phyloP scores from a whole-genome alignment of 2,888 invertebrate genomes.

The Sesamia inferens region DNA sequence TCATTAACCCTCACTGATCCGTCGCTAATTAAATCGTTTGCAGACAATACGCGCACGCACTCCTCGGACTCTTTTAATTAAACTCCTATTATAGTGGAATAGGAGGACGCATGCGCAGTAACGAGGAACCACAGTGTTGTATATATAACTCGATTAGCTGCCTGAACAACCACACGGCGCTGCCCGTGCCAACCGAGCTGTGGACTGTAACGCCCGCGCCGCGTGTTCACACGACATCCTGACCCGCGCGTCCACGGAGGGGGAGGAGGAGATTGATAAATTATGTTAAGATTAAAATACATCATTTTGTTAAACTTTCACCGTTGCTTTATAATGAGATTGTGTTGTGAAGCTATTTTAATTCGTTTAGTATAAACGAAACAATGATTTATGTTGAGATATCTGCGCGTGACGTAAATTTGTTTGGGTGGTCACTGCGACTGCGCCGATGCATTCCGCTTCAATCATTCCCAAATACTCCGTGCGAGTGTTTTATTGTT shows the following conservation, averaged over 20 bases:
- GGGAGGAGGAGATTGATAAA: conserved; percentile 57
- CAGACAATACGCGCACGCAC: conserved; percentile 56
- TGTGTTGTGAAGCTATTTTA: conserved; percentile 64
- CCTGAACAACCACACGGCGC: conserved; percentile 61
- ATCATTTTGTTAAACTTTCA: conserved; percentile 61
- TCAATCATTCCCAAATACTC: conserved; percentile 34
- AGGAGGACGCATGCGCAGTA: conserved; percentile 57
- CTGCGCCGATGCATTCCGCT: conserved; percentile 6
- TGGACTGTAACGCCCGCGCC: background rate
- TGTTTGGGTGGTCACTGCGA: conserved; percentile 31
- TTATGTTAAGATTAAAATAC: conserved; percentile 61
- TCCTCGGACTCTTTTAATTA: conserved; percentile 67
- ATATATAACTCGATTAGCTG: conserved; percentile 66
- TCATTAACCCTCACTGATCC: conserved; percentile 61
- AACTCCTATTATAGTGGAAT: conserved; percentile 66
- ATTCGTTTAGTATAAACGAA: conserved; percentile 55
- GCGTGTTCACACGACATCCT: conserved; percentile 68
- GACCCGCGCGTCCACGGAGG: conserved; percentile 48
- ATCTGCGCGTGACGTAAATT: conserved; percentile 55
- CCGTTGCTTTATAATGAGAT: conserved; percentile 57
- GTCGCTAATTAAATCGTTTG: conserved; percentile 61
- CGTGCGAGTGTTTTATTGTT: background rate
- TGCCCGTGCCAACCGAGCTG: background rate
- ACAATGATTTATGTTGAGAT: conserved; percentile 53
- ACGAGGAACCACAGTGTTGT: conserved; percentile 53